Evolutionary conservation across 2,888 invertebrate genomes (phyloP), one percentile per base, ranked within the genome.

Genomic region (Drosophila histrio): DNA sequence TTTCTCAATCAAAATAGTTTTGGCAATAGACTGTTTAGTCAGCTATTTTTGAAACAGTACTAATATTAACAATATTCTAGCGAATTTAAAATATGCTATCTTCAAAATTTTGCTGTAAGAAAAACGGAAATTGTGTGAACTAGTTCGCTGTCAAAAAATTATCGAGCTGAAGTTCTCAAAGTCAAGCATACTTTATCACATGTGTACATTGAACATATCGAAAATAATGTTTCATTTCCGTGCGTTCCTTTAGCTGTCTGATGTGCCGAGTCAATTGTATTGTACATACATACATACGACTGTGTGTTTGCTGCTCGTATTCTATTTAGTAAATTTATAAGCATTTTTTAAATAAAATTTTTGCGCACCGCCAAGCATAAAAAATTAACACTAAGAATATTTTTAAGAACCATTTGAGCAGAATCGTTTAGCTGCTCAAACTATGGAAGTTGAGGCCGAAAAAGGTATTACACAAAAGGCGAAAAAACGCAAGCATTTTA

Each of bases 391-490:
- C 11, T 2, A 19, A 26, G 3, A 1, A 21, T 38, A 30, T 30
- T 34, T 43, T 21, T 28, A 17, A 30, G 19, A 26, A 41, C 26
- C 56, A 30, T 21, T 53, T 60, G 59, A 38, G 41, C 36, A 38
- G 15, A 44, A 15, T 4, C 30, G 11, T 24, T 6, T 44, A 61
- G 32, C 15, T 17, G 30, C 26, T n/a, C 21, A 11, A 49, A 47
- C 53, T 17, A 73, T 65, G 58, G 58, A 74, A 36, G 59, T 65
- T 21, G 60, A 43, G 41, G 54, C 58, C 43, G 61, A 59, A 24
- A 70, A 65, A 65, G 73, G 74, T 74, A 74, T 56, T 52, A 38
- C 17, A 73, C 21, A 56, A 52, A 68, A 41, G 28, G 2, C 13
- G 8, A 32, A 7, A 52, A 58, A 43, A n/a, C 3, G 7, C 17